Conservation (phyloP, 2,113 vertebrate species). For the Myotis davidii region DNA sequence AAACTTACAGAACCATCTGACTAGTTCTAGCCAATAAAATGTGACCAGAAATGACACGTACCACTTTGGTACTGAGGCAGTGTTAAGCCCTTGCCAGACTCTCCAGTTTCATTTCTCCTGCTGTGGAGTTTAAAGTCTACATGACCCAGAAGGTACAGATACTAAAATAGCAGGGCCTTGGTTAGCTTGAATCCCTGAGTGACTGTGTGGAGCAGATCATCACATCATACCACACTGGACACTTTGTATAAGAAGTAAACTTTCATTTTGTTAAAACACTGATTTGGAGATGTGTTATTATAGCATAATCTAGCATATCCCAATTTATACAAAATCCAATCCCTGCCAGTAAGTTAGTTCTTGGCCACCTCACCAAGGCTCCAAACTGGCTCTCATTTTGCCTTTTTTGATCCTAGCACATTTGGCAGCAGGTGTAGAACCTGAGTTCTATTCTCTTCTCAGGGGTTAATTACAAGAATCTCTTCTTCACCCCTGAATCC, state of each 20-base stretch:
- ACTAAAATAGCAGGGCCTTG: background rate
- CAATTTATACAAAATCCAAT: conserved; percentile 7
- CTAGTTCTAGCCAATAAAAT: background rate
- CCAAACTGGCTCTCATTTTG: background rate
- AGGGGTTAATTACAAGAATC: background rate
- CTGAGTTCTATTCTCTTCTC: background rate
- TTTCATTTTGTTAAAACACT: background rate
- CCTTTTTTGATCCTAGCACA: background rate
- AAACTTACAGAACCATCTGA: background rate
- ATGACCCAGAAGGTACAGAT: background rate
- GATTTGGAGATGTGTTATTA: background rate
- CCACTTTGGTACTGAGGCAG: background rate
- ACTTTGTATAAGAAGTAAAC: background rate
- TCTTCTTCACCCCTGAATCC: background rate
- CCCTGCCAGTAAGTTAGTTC: background rate
- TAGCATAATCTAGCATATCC: background rate
- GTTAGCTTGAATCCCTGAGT: background rate
- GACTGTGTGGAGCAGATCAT: background rate
- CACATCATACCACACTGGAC: background rate
- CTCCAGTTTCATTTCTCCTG: background rate
- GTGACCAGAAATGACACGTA: background rate
- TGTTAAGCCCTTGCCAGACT: background rate
- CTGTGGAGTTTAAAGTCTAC: background rate
- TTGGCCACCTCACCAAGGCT: background rate
- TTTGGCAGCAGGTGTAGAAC: background rate